A percentile compares a stretch with the other conserved stretches of the same genome.
Conservation (phyloP, 1,140 invertebrate genomes). For the Hyles euphorbiae region DNA sequence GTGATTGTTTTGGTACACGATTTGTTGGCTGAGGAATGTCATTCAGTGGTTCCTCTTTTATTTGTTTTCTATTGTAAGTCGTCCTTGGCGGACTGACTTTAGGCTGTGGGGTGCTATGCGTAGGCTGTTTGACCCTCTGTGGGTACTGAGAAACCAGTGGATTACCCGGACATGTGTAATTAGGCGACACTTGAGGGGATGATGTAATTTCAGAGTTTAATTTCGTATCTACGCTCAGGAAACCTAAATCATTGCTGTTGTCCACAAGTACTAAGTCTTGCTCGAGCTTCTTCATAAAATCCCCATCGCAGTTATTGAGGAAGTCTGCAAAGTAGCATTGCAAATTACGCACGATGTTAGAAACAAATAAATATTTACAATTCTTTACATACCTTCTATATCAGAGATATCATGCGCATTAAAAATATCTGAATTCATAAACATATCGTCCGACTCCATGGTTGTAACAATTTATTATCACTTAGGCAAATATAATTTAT, state of each 20-base stretch:
- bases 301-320: constrained; percentile 60
- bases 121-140: constrained; percentile 30
- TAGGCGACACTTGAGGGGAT: constrained; percentile 43
- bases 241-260: constrained; percentile 29
- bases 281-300: constrained; percentile 67
- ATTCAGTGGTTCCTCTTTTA: constrained; percentile 33
- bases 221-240: constrained; percentile 51
- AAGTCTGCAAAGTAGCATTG: constrained; percentile 43
- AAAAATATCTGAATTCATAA: constrained; percentile 59
- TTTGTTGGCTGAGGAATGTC: constrained; percentile 45
- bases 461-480: constrained; percentile 14
- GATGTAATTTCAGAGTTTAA: constrained; percentile 30
- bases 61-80: constrained; percentile 44
- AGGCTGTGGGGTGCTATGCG: constrained; percentile 27
- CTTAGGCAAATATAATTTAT: constrained; percentile 16
- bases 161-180: constrained; percentile 45
- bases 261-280: constrained; percentile 54
- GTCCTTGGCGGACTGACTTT: constrained; percentile 47
- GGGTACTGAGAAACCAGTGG: constrained; percentile 61
- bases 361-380: constrained; percentile 7
- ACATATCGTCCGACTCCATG: constrained; percentile 57
- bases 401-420: constrained; percentile 62
- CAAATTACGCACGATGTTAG: constrained; percentile 23
- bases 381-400: constrained; percentile 53
- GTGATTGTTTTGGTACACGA: constrained; percentile 34